Evolutionary conservation across 64 coral and sea anemone species (phyloP), one percentile per base, ranked within the genome.

Genomic region (Stichodactyla mertensii): DNA sequence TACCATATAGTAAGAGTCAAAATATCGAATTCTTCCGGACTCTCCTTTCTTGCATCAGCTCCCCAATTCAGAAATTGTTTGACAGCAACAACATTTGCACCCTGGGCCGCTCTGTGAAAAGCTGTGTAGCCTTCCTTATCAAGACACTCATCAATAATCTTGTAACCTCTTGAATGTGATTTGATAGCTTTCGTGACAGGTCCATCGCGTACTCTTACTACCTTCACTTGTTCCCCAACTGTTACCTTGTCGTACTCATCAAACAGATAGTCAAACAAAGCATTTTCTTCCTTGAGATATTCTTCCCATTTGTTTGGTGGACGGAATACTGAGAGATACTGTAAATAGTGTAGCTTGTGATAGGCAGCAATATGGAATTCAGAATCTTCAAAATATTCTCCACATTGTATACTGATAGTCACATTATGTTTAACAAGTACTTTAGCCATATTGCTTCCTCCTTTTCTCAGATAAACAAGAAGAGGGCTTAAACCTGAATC

Each of bases 361-460:
- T 87, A 95, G 2, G 90, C 87, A 57, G 83, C 60, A 16, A 95
- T 57, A 19, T 95, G 93, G 4, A 92, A 79, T 9, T n/a, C 64
- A 1, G 93, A 95, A 0, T 64, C 51, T 2, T 92, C 84, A 84
- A 95, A 92, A 0, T 4, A 18, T 61, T 92, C 53, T 18, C 62
- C 83, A 87, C 93, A 95, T 6, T 9, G 64, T 0, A 95, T 86
- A 1, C 87, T 11, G 0, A 92, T 36, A 18, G 62, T 55, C 8
- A 79, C 61, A 20, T 86, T 61, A 69, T 86, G 87, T 85, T 91
- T 90, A 12, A 55, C 87, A 24, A 95, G 85, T 20, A 95, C 74
- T 61, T 95, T 95, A 27, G 93, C 90, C 45, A 95, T 86, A 70
- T 95, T 86, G 19, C 93, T 87, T 3, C 93, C 93, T 31, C 93